Percentiles rank a stretch among this genome's conserved stretches.
These are phyloP conservation scores for Diadema setosum DNA, from an alignment of 35 echinoderm and acorn worm genomes.

Conservation along the genomic window DNA sequence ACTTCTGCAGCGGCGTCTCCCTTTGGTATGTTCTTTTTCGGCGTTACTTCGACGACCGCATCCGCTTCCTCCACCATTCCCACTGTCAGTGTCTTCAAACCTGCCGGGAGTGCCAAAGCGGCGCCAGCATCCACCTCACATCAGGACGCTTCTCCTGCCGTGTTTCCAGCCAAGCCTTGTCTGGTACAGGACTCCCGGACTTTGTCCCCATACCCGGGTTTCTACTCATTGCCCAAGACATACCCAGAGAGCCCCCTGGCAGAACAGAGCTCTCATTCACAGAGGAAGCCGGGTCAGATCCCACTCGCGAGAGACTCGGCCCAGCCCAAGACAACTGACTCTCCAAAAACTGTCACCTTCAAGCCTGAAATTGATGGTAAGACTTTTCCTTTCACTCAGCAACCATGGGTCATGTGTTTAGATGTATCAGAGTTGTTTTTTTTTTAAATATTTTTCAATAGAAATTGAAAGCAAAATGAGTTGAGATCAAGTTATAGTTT, in stretches of 20 bases:
- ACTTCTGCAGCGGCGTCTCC: slow-evolving; percentile 5
- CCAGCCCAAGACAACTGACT: not conserved
- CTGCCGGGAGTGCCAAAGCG: not conserved
- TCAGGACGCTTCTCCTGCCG: not conserved
- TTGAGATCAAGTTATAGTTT: no score
- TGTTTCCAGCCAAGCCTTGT: not conserved
- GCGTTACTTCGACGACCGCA: not conserved
- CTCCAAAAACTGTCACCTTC: not conserved
- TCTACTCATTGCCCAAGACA: slow-evolving; percentile 1
- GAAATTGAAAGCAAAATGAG: no score
- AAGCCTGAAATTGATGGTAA: not conserved
- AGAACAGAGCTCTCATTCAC: not conserved
- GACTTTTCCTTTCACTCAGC: no score
- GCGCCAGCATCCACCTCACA: not conserved
- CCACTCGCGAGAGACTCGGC: not conserved
- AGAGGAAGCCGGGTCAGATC: slow-evolving; percentile 52
- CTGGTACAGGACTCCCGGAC: not conserved
- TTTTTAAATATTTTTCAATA: no score
- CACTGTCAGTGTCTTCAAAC: not conserved
- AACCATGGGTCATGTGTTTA: no score
- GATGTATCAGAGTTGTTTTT: no score
- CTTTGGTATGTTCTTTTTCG: slow-evolving; percentile 58
- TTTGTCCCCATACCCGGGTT: slow-evolving; percentile 15
- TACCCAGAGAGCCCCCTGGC: not conserved
- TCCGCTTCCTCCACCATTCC: not conserved